phyloP scores from a whole-genome alignment of 2,113 vertebrate genomes.

The Alexandromys fortis region DNA sequence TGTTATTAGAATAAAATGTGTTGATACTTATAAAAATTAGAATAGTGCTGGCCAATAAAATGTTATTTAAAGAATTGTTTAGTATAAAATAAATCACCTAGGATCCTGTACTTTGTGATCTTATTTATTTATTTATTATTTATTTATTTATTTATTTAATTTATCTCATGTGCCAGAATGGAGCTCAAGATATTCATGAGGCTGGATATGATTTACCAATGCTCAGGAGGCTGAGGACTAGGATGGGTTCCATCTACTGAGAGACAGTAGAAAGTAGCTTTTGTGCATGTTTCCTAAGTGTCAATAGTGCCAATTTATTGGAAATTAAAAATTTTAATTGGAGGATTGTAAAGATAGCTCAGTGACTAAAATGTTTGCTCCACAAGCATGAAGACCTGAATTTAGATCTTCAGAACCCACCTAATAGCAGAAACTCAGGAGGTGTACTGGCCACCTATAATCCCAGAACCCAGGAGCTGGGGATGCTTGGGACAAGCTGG shows the following conservation, averaged over 20 bases:
- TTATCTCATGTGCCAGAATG: conserved; percentile 34
- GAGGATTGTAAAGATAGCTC: background rate
- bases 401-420: background rate
- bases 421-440: background rate
- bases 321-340: background rate
- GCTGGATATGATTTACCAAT: background rate
- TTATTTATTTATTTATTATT: background rate
- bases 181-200: background rate
- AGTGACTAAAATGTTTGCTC: background rate
- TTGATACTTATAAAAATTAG: conserved; percentile 17
- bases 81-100: background rate
- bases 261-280: background rate
- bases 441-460: background rate
- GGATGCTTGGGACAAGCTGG: background rate
- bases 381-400: background rate
- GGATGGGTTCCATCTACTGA: background rate
- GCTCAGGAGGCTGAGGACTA: background rate
- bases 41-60: background rate
- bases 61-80: conserved; percentile 46
- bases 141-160: too few relatives aligned
- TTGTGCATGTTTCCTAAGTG: background rate
- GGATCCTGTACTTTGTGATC: background rate
- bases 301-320: conserved; percentile 6
- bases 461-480: background rate
- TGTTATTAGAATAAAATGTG: background rate